Evolutionary conservation across 35 echinoderm and acorn worm species (phyloP).

Genomic region (Eucidaris tribuloides): DNA sequence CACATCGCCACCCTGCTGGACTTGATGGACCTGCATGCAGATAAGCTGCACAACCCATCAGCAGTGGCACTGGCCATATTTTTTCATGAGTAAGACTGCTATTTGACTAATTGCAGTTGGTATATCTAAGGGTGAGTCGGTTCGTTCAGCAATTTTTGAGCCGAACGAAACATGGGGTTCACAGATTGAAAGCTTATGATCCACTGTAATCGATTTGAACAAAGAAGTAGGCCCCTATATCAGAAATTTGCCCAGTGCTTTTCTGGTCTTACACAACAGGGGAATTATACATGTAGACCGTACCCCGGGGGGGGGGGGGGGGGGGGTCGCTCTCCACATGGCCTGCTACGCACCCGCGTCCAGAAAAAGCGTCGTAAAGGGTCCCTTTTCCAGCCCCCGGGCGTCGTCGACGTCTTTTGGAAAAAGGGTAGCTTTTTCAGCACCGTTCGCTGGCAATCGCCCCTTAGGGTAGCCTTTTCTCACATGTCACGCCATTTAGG

Average conservation of each 20-base stretch:
- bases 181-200: not conserved
- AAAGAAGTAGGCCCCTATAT: not conserved
- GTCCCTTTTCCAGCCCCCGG: too few species aligned
- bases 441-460: too few species aligned
- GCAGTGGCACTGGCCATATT: conserved; percentile 37
- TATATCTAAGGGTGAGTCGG: not conserved
- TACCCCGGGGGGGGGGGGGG: too few species aligned
- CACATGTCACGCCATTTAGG: too few species aligned
- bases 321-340: too few species aligned
- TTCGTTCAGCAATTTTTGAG: not conserved
- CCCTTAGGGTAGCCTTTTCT: too few species aligned
- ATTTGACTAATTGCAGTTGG: not conserved
- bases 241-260: not conserved
- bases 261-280: not conserved
- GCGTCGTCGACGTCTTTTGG: too few species aligned
- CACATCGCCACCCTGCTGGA: conserved; percentile 36
- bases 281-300: too few species aligned
- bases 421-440: too few species aligned
- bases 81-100: conserved; percentile 63
- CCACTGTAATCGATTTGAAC: not conserved
- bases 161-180: not conserved
- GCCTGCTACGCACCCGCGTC: too few species aligned
- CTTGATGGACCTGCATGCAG: not conserved
- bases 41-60: not conserved
- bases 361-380: too few species aligned